phyloP scores from a whole-genome alignment of 2,888 invertebrate genomes.

The Spodoptera picta region DNA sequence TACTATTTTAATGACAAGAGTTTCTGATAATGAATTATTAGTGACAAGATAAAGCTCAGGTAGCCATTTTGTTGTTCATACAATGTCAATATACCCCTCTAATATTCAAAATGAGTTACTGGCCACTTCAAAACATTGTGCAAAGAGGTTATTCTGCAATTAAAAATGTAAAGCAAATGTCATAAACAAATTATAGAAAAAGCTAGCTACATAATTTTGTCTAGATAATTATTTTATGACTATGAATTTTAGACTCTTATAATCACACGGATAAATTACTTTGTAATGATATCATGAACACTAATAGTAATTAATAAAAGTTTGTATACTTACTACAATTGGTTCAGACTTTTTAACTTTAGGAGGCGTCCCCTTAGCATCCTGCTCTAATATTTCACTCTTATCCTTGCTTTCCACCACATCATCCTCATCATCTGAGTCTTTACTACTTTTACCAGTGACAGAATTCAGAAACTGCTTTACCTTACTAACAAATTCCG shows the following conservation, averaged over 20 bases:
- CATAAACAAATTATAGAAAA: too few relatives aligned
- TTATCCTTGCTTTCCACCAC: slow-evolving; percentile 61
- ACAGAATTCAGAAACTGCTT: slow-evolving; percentile 89
- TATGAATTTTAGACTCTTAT: slow-evolving; percentile 6
- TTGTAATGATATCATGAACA: too few relatives aligned
- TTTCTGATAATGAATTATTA: slow-evolving; percentile 15
- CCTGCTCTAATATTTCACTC: slow-evolving; percentile 47
- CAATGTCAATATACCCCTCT: slow-evolving; percentile 41
- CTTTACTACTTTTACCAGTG: slow-evolving; percentile 73
- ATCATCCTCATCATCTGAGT: slow-evolving; percentile 72
- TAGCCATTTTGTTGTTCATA: slow-evolving; percentile 62
- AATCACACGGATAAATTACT: too few relatives aligned
- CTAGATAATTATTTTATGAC: background rate
- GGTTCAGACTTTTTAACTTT: slow-evolving; percentile 63
- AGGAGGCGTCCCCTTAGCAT: slow-evolving; percentile 54
- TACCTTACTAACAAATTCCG: slow-evolving; percentile 90
- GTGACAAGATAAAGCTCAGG: slow-evolving; percentile 35
- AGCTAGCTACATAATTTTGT: too few relatives aligned
- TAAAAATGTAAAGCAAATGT: slow-evolving; percentile 1
- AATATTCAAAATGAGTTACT: slow-evolving; percentile 20
- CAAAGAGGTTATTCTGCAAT: slow-evolving; percentile 32
- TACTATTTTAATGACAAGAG: slow-evolving; percentile 14
- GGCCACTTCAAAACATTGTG: slow-evolving; percentile 11
- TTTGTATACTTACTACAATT: slow-evolving; percentile 49
- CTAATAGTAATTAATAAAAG: background rate